Evolutionary conservation across 2,113 vertebrate species (phyloP), one percentile per base, ranked within the genome.

Genomic region (Hipposideros armiger): DNA sequence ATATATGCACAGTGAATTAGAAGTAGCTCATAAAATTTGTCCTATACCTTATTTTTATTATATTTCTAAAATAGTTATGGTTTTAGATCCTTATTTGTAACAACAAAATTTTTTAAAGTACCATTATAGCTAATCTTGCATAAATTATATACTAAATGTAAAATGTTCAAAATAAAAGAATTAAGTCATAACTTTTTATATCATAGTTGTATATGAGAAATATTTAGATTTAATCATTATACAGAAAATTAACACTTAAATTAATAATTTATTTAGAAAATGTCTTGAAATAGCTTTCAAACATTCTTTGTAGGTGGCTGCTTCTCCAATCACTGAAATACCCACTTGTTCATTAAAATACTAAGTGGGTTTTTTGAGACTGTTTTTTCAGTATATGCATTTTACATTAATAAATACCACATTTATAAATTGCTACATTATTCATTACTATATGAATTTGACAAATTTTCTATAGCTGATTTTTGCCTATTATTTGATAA

Each of bases 401-500:
- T 73, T 94, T 73, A 62, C 16, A 36, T 77, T 77, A 72, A 66
- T 64, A 83, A 42, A 45, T 64, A 9, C 2, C 52, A 50, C 28
- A 52, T 40, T 81, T 32, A 54, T 60, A 11, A 52, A 58, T n/a
- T 69, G 42, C 20, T 52, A 73, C 3, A 64, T 84, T 88, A 76
- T 64, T 88, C 5, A 70, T 67, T 30, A 73, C 14, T 54, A 30
- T 11, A 22, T 40, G n/a, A 93, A 72, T 62, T 60, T 89, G 95
- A 98, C 96, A 97, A 98, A 50, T 50, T 96, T 97, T 97, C 92
- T 88, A 67, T 95, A 96, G 93, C 84, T 98, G 96, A 96, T 94
- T 97, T 97, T 97, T 97, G 95, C 78, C 96, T 95, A 95, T 87
- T 97, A 92, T 95, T 98, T 97, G 97, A 91, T 93, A 95, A 86